These are phyloP conservation scores for Leucoptera coffeella DNA, from an alignment of 2,888 invertebrate genomes.

Conservation along the genomic window DNA sequence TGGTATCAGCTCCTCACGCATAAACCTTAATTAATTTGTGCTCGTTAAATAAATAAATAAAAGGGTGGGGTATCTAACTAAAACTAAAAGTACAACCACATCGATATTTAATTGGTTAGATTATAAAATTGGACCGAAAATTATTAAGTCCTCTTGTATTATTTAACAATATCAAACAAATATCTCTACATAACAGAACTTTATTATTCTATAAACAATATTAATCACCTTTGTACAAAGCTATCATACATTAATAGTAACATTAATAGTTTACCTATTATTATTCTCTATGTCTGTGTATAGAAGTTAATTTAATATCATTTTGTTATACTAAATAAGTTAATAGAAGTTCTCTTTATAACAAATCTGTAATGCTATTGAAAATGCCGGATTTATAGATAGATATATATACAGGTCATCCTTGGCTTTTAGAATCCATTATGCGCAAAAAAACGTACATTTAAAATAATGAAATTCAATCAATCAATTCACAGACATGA, in stretches of 20 bases:
- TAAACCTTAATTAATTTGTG: no score
- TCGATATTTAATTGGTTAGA: slow-evolving; percentile 53
- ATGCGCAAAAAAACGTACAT: no score
- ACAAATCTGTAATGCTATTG: slow-evolving; percentile 50
- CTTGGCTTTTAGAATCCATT: no score
- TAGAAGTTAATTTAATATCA: slow-evolving; percentile 39
- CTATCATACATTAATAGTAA: slow-evolving; percentile 49
- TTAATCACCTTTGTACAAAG: slow-evolving; percentile 53
- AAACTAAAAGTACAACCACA: slow-evolving; percentile 54
- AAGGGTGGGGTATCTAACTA: no score
- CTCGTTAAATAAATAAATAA: no score
- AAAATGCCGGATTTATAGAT: slow-evolving; percentile 51
- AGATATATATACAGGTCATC: no score
- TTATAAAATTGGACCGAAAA: slow-evolving; percentile 52
- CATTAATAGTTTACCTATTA: slow-evolving; percentile 37
- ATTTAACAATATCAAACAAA: slow-evolving; percentile 51
- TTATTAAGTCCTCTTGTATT: slow-evolving; percentile 42
- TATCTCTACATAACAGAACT: slow-evolving; percentile 54
- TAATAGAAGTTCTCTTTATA: slow-evolving; percentile 42
- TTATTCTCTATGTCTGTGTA: slow-evolving; percentile 45
- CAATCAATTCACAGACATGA: slow-evolving; percentile 6
- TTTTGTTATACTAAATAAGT: slow-evolving; percentile 37
- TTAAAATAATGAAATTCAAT: background rate
- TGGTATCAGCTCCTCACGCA: no score
- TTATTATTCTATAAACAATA: slow-evolving; percentile 26